A percentile compares a stretch with the other conserved stretches of the same genome.
Evolutionary conservation across 2,888 invertebrate genomes (phyloP).

Genomic region (Hedya salicella): DNA sequence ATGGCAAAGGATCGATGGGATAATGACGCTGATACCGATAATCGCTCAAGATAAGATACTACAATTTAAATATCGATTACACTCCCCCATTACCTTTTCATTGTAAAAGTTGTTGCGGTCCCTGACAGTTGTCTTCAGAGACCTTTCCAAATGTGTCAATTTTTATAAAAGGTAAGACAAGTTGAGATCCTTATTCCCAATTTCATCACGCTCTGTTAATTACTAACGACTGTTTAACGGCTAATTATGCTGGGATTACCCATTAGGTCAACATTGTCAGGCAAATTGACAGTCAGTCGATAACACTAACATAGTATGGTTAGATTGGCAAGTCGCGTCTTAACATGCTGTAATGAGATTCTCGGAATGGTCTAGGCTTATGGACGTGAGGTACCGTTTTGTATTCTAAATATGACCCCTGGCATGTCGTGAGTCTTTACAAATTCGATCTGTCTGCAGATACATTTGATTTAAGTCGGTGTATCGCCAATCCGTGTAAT

Average conservation of each 20-base stretch:
- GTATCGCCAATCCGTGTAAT: background rate
- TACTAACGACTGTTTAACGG: no score
- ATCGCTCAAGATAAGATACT: slow-evolving; percentile 56
- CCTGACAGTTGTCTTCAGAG: background rate
- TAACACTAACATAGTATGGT: no score
- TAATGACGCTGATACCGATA: slow-evolving; percentile 55
- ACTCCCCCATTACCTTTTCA: slow-evolving; percentile 48
- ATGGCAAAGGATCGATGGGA: slow-evolving; percentile 52
- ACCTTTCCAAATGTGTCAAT: background rate
- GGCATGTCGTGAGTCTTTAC: background rate
- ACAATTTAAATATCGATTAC: slow-evolving; percentile 52
- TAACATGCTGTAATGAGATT: no score
- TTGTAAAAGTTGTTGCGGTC: slow-evolving; percentile 28
- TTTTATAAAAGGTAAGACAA: slow-evolving; percentile 5
- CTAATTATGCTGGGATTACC: no score
- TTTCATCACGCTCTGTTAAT: no score
- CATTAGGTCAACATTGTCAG: no score
- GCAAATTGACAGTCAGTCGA: no score
- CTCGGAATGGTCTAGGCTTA: no score
- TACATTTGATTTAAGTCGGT: slow-evolving; percentile 3
- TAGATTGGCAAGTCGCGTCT: no score
- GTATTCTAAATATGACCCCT: background rate
- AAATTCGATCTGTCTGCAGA: background rate
- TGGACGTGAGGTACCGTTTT: no score
- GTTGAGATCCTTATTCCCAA: background rate